Percentiles rank a stretch among this genome's conserved stretches.
These are phyloP conservation scores for Casuarius casuarius DNA, from an alignment of 2,113 vertebrate species.

Conservation along the genomic window DNA sequence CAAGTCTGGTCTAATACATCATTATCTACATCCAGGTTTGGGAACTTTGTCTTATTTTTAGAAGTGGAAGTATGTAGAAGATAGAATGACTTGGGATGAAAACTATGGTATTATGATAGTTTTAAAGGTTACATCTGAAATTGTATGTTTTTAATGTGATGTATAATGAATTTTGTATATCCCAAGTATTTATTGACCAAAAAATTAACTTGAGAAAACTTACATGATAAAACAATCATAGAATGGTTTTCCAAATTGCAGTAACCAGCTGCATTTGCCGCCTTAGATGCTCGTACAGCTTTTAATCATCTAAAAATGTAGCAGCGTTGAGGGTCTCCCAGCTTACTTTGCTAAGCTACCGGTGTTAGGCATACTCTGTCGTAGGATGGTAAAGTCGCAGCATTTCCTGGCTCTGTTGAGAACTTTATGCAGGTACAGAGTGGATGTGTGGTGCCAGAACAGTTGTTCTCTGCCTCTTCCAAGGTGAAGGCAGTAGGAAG, in stretches of 20 bases:
- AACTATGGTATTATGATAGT: not conserved
- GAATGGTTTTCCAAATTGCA: not conserved
- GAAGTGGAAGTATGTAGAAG: not conserved
- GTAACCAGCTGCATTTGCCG: not conserved
- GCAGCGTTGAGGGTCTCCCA: not conserved
- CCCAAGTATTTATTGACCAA: not conserved
- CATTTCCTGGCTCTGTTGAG: not conserved
- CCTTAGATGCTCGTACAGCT: not conserved
- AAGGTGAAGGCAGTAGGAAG: not conserved
- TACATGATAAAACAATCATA: not conserved
- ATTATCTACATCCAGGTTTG: not conserved
- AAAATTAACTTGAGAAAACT: not conserved
- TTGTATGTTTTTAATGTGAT: not conserved
- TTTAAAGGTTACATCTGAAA: not conserved
- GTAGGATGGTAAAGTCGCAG: not conserved
- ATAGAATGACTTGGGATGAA: not conserved
- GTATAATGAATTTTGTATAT: not conserved
- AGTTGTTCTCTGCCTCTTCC: not conserved
- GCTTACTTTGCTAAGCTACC: not conserved
- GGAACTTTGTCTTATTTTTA: not conserved
- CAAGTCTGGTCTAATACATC: not conserved
- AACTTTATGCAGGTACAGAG: not conserved
- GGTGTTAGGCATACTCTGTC: accelerated
- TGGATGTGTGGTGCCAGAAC: not conserved
- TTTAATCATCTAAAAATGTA: not conserved